Base-by-base conservation (phyloP, 64 coral and sea anemone species). In the Stichodactyla helianthus region DNA sequence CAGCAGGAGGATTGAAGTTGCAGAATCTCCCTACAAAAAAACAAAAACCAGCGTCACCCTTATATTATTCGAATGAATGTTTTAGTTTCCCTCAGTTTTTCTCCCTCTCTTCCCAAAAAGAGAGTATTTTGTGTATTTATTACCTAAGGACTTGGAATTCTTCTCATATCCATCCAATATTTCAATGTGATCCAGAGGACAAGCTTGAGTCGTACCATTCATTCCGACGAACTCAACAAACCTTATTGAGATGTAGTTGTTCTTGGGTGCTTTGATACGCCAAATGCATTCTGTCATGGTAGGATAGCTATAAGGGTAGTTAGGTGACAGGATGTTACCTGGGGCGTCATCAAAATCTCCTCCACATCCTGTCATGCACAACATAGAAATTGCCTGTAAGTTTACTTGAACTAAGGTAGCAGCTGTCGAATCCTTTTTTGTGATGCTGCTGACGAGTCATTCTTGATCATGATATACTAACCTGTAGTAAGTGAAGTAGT, bases 401-500 rank as follows among this genome's bases (percentile, higher is more conserved):
- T 44, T 44, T 44, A 44, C 35, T 44, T 2, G 35, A 44, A 3
- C 2, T 44, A 44, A 44, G 35, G 35, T 44, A 44, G 35, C 35
- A 15, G 55, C 14, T 11, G 55, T 58, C 0, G 55, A 1, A 11
- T 58, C 0, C 9, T 9, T 58, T 7, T 9, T 58, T 58, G 55
- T 58, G 8, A 58, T 58, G 25, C 16, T 17, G 28, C 44, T 31
- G 7, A 6, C 55, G 11, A 0, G 25, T 70, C 4, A 23, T 10
- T 27, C 7, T 44, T 44, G 35, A 79, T 15, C 18, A 26, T 7
- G 23, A 14, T 71, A 64, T 13, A 84, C 86, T 70, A 52, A 97
- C 95, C 92, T 82, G 88, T 84, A 2, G 95, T 97, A 7, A 93
- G 20, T 10, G 95, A 97, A 8, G 82, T 93, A 1, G 95, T 89